Conservation (phyloP, 1,140 invertebrate species). For the Euura lappo region DNA sequence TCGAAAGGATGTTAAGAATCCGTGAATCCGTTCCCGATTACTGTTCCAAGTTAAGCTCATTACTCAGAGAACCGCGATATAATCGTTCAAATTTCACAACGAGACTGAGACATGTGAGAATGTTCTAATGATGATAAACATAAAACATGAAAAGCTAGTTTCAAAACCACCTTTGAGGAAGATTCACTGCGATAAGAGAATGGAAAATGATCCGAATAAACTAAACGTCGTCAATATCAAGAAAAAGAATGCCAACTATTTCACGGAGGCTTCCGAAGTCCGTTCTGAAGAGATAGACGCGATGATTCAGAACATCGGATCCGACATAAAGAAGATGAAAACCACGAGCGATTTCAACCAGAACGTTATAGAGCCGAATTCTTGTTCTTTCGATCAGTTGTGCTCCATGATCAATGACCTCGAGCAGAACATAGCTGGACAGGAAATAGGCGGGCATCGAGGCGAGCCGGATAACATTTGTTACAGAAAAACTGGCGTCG, state of each 20-base stretch:
- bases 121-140: conserved; percentile 33
- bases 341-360: conserved; percentile 42
- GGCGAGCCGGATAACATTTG: conserved; percentile 8
- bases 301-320: background rate
- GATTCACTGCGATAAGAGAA: background rate
- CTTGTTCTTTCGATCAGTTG: conserved; percentile 44
- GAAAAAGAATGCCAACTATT: background rate
- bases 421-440: conserved; percentile 33
- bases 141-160: conserved; percentile 32
- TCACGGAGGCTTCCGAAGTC: background rate
- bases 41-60: too few species aligned
- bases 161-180: conserved; percentile 31
- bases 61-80: too few species aligned
- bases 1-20: too few species aligned
- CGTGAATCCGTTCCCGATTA: too few species aligned
- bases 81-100: too few species aligned
- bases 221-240: conserved; percentile 6
- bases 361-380: conserved; percentile 45
- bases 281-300: background rate
- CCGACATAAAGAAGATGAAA: conserved; percentile 14
- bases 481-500: conserved; percentile 8
- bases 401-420: conserved; percentile 48
- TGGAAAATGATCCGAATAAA: background rate
- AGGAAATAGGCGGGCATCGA: background rate
- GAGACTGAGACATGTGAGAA: too few species aligned